Base-by-base conservation (phyloP, 2,113 vertebrate species). In the Pygathrix nemaeus region DNA sequence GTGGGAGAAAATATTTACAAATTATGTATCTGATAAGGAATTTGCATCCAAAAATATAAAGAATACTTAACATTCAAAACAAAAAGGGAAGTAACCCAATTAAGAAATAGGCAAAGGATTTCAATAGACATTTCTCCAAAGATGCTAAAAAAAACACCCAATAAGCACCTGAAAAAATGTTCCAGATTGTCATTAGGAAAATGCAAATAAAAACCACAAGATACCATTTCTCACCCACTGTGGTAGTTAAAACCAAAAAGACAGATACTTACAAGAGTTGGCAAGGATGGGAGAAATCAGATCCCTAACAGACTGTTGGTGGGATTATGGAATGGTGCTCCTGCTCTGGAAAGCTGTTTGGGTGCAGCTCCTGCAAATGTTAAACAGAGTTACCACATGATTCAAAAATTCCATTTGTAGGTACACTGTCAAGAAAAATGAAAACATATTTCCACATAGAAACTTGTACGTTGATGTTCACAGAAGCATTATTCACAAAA, bases 1-100 rank as follows among this genome's bases (percentile, higher is more conserved):
- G 55, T 73, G 43, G 18, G 9, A 79, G 38, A 79, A 94, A 96
- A 87, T 50, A 70, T 61, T 75, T 96, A 35, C 38, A 94, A 96
- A 82, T 87, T 68, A 72, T 40, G 8, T n/a, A 50, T 43, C 55
- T 85, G 40, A 75, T 61, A 64, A 92, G 66, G 12, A 92, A 94
- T 38, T 84, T 45, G 0, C 5, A 93, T n/a, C 48, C 18, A 88
- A 55, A 70, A 96, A 73, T 32, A 40, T 35, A 75, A 92, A 75
- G 27, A 75, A 90, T 8, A 38, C 4, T 79, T 79, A 59, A 1
- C 57, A 89, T 30, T 86, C 84, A 14, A 64, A 76, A 95, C n/a
- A 82, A 55, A 61, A 70, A 43, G 40, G 68, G n/a, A 78, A 70
- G 38, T 70, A 79, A 75, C 6, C 18, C 13, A 55, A 76, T 38